Base-by-base conservation (phyloP, 2,797 vertebrate species). In the Macrochelys suwanniensis region DNA sequence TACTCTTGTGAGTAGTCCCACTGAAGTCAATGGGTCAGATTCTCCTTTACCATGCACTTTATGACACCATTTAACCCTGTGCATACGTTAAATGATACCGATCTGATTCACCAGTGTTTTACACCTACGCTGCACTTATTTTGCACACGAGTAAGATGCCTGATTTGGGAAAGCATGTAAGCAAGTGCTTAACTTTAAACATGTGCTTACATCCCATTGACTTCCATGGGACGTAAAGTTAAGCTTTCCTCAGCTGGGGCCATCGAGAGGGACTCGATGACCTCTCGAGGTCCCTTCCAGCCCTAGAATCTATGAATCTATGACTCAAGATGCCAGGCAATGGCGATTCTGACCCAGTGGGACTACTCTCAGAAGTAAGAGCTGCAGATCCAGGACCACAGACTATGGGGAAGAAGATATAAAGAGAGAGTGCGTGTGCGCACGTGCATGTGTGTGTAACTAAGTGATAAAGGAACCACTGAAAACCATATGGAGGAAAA, bases 381-480 rank as follows among this genome's bases (percentile, higher is more conserved):
- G 51, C 54, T 87, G 85, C 2, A 0, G 54, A n/a, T 86, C 16
- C 89, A 71, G 80, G 82, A 90, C 79, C 65, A 33, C 33, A 65
- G 33, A 42, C 47, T 2, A 33, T 49, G 45, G 42, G 26, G 45
- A 49, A 45, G 26, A 42, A 77, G 45, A 3, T 49, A 76, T 76
- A 49, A 7, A 76, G 7, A 47, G 26, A 71, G 65, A 37, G n/a
- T 25, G 65, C 12, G 65, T 0, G 6, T 11, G 53, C 7, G 50
- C 12, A 4, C 50, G 23, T 33, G 15, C 2, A 47, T 25, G 50
- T 11, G 17, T 5, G 54, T 25, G 23, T 54, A 54, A 78, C 28
- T 31, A 74, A 56, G 71, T 80, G 90, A 89, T 89, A 96, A 87
- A 84, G 57, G 21, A 87, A 78, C 11, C 74, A 86, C 65, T 59